A percentile compares a stretch with the other conserved stretches of the same genome.
Evolutionary conservation across 1,140 invertebrate genomes (phyloP).

Genomic region (Maniola jurtina): DNA sequence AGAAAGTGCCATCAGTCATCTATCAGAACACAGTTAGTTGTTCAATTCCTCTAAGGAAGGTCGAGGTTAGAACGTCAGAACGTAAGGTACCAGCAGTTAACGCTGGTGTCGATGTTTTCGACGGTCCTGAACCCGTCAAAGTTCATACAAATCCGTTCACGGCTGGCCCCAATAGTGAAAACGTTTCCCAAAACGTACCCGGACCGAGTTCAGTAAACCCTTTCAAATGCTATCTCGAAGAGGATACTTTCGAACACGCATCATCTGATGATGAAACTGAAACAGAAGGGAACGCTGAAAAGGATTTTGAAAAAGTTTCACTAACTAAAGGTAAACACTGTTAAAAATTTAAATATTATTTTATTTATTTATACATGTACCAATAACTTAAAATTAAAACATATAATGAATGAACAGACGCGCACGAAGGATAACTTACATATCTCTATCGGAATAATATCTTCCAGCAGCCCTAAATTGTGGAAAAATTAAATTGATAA

Average conservation of each 20-base stretch:
- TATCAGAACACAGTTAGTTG: slow-evolving; percentile 51
- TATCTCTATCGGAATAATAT: too few species aligned
- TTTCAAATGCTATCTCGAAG: slow-evolving; percentile 34
- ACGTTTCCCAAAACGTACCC: slow-evolving; percentile 10
- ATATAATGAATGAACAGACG: too few species aligned
- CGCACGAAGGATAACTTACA: too few species aligned
- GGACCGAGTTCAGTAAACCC: slow-evolving; percentile 39
- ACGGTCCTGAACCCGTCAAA: slow-evolving; percentile 33
- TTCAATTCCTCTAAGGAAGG: slow-evolving; percentile 9
- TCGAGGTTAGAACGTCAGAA: neutral
- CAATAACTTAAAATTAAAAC: too few species aligned
- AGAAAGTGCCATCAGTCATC: slow-evolving; percentile 36
- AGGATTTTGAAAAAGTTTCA: slow-evolving; percentile 11
- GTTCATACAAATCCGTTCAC: slow-evolving; percentile 48
- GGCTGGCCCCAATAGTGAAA: slow-evolving; percentile 17
- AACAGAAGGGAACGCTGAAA: slow-evolving; percentile 1
- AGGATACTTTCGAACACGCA: neutral
- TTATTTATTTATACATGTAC: too few species aligned
- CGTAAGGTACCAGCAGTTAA: neutral
- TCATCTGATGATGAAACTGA: slow-evolving; percentile 8
- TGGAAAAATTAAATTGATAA: too few species aligned
- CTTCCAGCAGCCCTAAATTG: too few species aligned
- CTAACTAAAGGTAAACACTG: slow-evolving; percentile 25
- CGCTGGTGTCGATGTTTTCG: slow-evolving; percentile 39
- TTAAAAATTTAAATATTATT: too few species aligned